Evolutionary conservation across 1,140 invertebrate genomes (phyloP).

Genomic region (Armadillidium nasatum): DNA sequence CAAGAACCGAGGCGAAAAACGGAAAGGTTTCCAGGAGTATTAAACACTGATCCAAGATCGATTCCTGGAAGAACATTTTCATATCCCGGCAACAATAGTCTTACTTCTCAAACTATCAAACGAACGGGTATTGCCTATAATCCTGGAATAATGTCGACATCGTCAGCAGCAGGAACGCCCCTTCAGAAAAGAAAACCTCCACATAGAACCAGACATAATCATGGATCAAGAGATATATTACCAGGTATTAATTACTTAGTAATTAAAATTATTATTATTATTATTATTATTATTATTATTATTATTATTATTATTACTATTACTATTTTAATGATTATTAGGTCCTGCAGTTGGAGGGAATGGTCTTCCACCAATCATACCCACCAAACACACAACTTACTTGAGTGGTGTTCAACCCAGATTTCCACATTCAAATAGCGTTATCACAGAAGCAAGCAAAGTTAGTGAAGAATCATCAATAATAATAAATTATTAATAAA

Average conservation of each 20-base stretch:
- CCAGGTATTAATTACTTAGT: neutral
- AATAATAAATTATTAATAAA: no score
- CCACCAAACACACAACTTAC: conserved; percentile 17
- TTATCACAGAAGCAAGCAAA: conserved; percentile 16
- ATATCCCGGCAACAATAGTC: neutral
- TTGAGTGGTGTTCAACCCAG: neutral
- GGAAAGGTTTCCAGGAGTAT: neutral
- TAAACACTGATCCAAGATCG: neutral
- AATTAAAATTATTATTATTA: no score
- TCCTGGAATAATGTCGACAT: neutral
- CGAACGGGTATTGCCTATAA: neutral
- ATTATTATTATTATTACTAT: no score
- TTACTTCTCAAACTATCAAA: neutral
- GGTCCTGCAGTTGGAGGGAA: neutral
- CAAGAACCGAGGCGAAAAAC: neutral
- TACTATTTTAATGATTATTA: neutral
- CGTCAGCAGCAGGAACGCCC: neutral
- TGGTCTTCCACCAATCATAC: neutral
- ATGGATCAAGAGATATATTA: neutral
- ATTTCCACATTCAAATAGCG: conserved; percentile 21
- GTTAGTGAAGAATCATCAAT: no score
- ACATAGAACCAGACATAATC: neutral
- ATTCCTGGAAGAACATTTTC: neutral
- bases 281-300: no score
- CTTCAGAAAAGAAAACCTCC: neutral